Evolutionary conservation across 2,888 invertebrate species (phyloP).

Genomic region (Laothoe populi): DNA sequence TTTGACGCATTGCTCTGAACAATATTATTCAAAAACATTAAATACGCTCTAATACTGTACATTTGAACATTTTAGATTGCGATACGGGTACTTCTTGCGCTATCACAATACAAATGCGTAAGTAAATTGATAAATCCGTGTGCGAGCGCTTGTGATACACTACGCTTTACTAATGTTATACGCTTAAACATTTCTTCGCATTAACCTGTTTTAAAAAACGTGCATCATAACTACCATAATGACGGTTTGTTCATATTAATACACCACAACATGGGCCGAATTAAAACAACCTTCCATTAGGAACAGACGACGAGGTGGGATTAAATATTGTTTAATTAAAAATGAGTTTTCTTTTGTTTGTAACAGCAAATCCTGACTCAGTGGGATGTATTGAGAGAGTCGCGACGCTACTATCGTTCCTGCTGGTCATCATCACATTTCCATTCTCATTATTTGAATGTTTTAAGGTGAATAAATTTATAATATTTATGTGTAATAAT

Average conservation of each 20-base stretch:
- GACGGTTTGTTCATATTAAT: constrained; percentile 29
- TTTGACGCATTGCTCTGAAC: constrained; percentile 42
- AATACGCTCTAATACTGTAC: constrained; percentile 55
- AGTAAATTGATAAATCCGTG: constrained; percentile 59
- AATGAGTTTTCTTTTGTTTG: constrained; percentile 47
- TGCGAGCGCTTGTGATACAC: constrained; percentile 48
- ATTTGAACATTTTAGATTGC: constrained; percentile 79
- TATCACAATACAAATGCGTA: constrained; percentile 83
- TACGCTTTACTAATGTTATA: constrained; percentile 49
- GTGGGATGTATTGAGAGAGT: constrained; percentile 90
- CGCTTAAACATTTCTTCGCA: constrained; percentile 41
- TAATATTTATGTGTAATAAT: neutral
- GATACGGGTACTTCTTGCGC: constrained; percentile 82
- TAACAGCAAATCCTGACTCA: constrained; percentile 87
- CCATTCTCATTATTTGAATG: constrained; percentile 94
- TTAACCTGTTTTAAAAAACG: constrained; percentile 40
- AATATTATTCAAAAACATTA: constrained; percentile 36
- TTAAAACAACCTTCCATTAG: constrained; percentile 19
- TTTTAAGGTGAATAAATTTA: constrained; percentile 87
- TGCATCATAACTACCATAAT: constrained; percentile 31
- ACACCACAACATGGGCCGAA: constrained; percentile 27
- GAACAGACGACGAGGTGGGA: neutral
- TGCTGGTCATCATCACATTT: constrained; percentile 90
- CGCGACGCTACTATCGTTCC: constrained; percentile 88
- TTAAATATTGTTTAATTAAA: constrained; percentile 2